Evolutionary conservation across 2,888 invertebrate genomes (phyloP).

Genomic region (Melanotus villosus): DNA sequence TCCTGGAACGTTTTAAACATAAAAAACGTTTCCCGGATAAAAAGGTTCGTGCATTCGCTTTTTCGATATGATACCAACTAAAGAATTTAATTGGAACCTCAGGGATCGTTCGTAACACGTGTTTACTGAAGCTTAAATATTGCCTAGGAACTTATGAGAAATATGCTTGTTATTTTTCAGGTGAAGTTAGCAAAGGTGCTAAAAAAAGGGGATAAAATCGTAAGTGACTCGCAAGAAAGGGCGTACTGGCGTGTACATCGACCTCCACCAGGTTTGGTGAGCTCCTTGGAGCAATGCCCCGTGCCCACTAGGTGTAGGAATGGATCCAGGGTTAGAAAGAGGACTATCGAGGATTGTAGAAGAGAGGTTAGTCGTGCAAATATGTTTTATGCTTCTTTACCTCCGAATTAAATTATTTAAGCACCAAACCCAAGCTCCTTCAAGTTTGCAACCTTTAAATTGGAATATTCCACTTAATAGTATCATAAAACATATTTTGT

Average conservation of each 20-base stretch:
- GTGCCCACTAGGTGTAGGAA: conserved; percentile 83
- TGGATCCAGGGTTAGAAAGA: conserved; percentile 78
- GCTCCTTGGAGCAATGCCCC: conserved; percentile 89
- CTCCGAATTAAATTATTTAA: too few species aligned
- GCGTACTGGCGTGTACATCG: conserved; percentile 98
- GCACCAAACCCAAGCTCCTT: too few species aligned
- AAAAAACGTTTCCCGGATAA: not conserved
- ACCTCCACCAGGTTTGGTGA: conserved; percentile 91
- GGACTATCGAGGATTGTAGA: conserved; percentile 83
- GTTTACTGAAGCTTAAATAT: not conserved
- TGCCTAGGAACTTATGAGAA: not conserved
- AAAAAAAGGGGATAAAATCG: conserved; percentile 96
- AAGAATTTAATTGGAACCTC: conserved; percentile 4
- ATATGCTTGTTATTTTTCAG: conserved; percentile 66
- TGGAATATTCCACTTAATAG: too few species aligned
- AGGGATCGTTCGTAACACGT: not conserved
- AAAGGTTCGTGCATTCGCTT: not conserved
- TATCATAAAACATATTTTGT: too few species aligned
- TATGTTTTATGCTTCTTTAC: too few species aligned
- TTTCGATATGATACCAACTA: not conserved
- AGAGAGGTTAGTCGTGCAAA: conserved; percentile 80
- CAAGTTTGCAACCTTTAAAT: too few species aligned
- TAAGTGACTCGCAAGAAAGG: conserved; percentile 96
- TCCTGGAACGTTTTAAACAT: not conserved
- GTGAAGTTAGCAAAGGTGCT: conserved; percentile 92